Conservation (phyloP, 1,140 invertebrate species). For the Dreissena polymorpha region DNA sequence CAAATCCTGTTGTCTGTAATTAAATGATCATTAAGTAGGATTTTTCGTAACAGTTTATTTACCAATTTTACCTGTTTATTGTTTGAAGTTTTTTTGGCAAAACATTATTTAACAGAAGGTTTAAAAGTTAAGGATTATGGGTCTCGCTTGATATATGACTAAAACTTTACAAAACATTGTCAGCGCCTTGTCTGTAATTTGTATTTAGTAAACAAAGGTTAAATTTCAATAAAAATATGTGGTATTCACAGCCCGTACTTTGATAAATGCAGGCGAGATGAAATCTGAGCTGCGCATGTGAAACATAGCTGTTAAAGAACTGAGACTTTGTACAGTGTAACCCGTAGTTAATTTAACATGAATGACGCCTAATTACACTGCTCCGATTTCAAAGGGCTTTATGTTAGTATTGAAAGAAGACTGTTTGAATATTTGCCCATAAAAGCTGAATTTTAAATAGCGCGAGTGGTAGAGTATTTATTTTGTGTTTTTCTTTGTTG, state of each 20-base stretch:
- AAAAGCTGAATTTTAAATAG: constrained; percentile 46
- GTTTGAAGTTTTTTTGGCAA: background rate
- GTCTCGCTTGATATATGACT: constrained; percentile 25
- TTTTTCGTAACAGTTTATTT: too few relatives aligned
- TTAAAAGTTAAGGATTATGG: constrained; percentile 7
- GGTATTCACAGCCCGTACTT: constrained; percentile 27
- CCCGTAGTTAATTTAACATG: constrained; percentile 49
- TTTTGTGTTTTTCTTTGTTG: too few relatives aligned
- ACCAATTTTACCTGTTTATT: too few relatives aligned
- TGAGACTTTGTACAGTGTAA: constrained; percentile 28
- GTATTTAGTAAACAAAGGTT: constrained; percentile 55
- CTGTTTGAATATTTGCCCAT: constrained; percentile 48
- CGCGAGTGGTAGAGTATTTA: background rate
- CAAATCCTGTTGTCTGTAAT: too few relatives aligned
- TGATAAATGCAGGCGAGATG: constrained; percentile 30
- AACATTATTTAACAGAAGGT: background rate
- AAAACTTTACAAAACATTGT: constrained; percentile 21
- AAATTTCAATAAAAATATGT: constrained; percentile 48
- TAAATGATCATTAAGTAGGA: too few relatives aligned
- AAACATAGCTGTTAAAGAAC: constrained; percentile 49
- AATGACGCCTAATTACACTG: constrained; percentile 52
- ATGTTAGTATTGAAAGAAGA: constrained; percentile 36
- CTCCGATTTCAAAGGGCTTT: constrained; percentile 55
- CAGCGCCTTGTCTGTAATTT: constrained; percentile 34
- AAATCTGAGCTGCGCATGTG: constrained; percentile 46